Conservation (phyloP, 2,888 invertebrate species). For the Apodemia zela region DNA sequence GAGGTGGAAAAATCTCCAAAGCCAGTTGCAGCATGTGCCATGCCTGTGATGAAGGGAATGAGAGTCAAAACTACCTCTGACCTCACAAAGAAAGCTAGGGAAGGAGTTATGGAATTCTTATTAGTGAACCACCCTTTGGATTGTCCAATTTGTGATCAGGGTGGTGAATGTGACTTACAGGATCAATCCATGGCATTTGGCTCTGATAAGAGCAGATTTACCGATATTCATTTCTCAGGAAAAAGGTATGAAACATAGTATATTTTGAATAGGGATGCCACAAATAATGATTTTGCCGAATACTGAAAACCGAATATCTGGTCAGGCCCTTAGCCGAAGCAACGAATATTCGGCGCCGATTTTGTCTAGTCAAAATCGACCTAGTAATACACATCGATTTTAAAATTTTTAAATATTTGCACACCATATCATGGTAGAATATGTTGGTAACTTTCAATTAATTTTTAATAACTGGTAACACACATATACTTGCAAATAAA, state of each 20-base stretch:
- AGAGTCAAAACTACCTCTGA: conserved; percentile 98
- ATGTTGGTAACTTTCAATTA: too few relatives aligned
- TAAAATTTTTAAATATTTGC: too few relatives aligned
- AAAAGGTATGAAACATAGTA: conserved; percentile 83
- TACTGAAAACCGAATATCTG: too few relatives aligned
- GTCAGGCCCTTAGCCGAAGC: too few relatives aligned
- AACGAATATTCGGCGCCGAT: too few relatives aligned
- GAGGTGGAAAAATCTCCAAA: conserved; percentile 99
- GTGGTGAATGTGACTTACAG: conserved; percentile 95
- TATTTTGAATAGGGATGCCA: not conserved
- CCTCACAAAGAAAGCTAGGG: conserved; percentile 87
- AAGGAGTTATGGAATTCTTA: conserved; percentile 98
- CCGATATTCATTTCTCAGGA: conserved; percentile 94
- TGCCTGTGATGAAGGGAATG: conserved; percentile 99
- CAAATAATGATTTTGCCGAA: too few relatives aligned
- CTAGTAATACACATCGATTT: too few relatives aligned
- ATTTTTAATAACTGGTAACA: too few relatives aligned
- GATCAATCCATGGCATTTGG: conserved; percentile 99
- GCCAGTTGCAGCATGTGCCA: conserved; percentile 99
- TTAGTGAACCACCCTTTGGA: conserved; percentile 99
- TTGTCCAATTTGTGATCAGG: conserved; percentile 99
- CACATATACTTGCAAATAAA: too few relatives aligned
- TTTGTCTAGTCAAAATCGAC: too few relatives aligned
- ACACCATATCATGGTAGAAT: too few relatives aligned
- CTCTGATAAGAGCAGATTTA: conserved; percentile 94